Conservation (phyloP, 2,797 vertebrate genomes). For the Catamblyrhynchus diadema region DNA sequence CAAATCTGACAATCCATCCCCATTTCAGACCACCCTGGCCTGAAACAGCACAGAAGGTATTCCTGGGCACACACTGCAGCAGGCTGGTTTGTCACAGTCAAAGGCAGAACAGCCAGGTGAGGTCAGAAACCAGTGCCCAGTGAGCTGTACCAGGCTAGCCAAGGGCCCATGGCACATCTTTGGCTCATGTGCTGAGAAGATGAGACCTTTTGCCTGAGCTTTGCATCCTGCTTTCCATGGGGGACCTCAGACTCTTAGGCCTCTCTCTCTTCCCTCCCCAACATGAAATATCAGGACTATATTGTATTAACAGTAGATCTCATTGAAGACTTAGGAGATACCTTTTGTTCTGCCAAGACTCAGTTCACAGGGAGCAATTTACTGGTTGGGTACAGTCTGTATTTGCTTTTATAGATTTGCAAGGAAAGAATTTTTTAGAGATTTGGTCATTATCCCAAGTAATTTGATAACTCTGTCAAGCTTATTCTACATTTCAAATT, state of each 20-base stretch:
- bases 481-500: neutral
- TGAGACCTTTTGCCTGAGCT: accelerated
- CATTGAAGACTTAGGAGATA: neutral
- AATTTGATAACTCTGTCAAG: neutral
- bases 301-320: neutral
- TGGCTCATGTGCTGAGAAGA: neutral
- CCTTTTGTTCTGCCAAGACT: neutral
- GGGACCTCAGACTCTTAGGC: neutral
- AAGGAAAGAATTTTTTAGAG: neutral
- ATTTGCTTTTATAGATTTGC: neutral
- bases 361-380: neutral
- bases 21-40: neutral
- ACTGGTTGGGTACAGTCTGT: neutral
- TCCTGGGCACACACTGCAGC: neutral
- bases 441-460: neutral
- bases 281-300: neutral
- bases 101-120: neutral
- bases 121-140: neutral
- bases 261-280: neutral
- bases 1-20: neutral
- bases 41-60: neutral
- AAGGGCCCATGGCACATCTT: neutral
- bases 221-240: neutral
- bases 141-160: neutral
- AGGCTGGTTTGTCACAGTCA: neutral